A percentile compares a stretch with the other conserved stretches of the same genome.
Evolutionary conservation across 1,140 invertebrate genomes (phyloP).

Genomic region (Archegozetes longisetosus): DNA sequence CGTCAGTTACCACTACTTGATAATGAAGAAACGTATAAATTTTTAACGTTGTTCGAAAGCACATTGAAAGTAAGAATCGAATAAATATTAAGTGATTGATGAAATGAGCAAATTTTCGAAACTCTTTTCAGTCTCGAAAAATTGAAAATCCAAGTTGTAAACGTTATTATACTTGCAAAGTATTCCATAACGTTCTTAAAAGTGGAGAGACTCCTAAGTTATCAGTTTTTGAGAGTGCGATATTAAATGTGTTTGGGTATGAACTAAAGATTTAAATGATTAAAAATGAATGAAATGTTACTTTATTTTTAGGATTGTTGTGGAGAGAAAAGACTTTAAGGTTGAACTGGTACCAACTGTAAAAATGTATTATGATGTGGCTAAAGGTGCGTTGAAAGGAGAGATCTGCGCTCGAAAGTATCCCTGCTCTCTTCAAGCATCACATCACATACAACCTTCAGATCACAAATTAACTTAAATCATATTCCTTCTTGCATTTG

Average conservation of each 20-base stretch:
- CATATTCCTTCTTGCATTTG: no score
- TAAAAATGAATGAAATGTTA: neutral
- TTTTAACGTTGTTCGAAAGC: slow-evolving; percentile 12
- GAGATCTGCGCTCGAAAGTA: slow-evolving; percentile 6
- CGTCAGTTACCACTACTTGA: slow-evolving; percentile 13
- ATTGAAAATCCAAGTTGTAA: slow-evolving; percentile 9
- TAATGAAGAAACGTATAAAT: slow-evolving; percentile 4
- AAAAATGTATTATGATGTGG: slow-evolving; percentile 15
- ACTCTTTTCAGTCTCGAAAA: slow-evolving; percentile 11
- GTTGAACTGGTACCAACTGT: slow-evolving; percentile 12
- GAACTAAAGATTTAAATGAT: neutral
- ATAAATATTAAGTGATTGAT: neutral
- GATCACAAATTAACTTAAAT: no score
- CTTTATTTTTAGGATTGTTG: slow-evolving; percentile 11
- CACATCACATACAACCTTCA: neutral
- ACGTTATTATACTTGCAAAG: slow-evolving; percentile 14
- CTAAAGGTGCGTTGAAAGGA: slow-evolving; percentile 13
- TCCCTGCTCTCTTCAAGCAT: slow-evolving; percentile 11
- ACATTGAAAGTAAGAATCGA: slow-evolving; percentile 4
- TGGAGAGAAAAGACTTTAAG: slow-evolving; percentile 12
- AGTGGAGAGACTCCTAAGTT: slow-evolving; percentile 4
- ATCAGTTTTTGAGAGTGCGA: slow-evolving; percentile 10
- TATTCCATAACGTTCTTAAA: slow-evolving; percentile 8
- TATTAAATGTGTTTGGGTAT: slow-evolving; percentile 15
- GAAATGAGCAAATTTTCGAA: no score